Percentiles rank a stretch among this genome's conserved stretches.
Evolutionary conservation across 2,888 invertebrate species (phyloP).

Genomic region (Rosalia funebris): DNA sequence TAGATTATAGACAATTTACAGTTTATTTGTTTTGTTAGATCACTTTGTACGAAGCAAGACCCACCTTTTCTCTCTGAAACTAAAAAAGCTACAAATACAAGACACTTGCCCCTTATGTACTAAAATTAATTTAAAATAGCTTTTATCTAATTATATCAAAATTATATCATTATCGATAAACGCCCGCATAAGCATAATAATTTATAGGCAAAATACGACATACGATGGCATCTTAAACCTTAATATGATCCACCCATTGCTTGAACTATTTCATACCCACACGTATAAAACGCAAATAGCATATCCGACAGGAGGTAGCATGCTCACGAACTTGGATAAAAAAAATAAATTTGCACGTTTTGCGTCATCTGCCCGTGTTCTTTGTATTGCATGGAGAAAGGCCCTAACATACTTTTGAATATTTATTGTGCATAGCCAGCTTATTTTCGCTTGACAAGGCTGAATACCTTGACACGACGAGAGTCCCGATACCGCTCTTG

Average conservation of each 20-base stretch:
- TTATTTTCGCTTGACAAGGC: conserved; percentile 39
- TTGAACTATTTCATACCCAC: not conserved
- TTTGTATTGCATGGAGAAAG: conserved; percentile 31
- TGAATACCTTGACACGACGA: conserved; percentile 44
- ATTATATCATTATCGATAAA: not conserved
- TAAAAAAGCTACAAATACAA: too few species aligned
- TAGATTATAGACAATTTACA: too few species aligned
- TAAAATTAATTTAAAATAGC: conserved; percentile 5
- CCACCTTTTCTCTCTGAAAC: too few species aligned
- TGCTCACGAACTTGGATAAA: conserved; percentile 27
- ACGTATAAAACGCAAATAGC: not conserved
- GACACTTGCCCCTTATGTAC: too few species aligned
- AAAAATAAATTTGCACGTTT: conserved; percentile 41
- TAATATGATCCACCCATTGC: too few species aligned
- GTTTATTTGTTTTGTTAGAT: too few species aligned
- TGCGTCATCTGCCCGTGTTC: conserved; percentile 38
- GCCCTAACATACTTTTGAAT: conserved; percentile 47
- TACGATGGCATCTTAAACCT: too few species aligned
- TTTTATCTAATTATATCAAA: conserved; percentile 5
- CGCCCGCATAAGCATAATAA: conserved; percentile 2
- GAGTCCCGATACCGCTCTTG: conserved; percentile 8
- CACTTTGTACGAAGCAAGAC: too few species aligned
- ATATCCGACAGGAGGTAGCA: conserved; percentile 2
- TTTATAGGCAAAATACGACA: not conserved
- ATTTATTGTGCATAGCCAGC: conserved; percentile 46